Percentiles rank a stretch among this genome's conserved stretches.
Conservation (phyloP, 2,113 vertebrate species). For the Oceanodroma tethys region DNA sequence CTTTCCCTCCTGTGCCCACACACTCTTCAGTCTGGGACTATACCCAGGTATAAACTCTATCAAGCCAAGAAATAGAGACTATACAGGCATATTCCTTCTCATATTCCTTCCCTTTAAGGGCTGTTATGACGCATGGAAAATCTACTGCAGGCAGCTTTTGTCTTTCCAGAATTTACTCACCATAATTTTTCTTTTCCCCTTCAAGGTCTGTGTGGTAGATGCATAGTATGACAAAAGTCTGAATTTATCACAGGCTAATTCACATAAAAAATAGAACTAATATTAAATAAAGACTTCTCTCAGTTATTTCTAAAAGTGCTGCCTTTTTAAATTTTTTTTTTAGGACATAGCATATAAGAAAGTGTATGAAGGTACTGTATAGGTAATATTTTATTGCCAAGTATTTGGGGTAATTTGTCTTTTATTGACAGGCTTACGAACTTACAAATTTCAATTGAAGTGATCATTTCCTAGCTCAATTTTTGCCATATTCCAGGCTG, state of each 20-base stretch:
- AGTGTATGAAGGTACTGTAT: neutral
- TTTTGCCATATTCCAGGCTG: neutral
- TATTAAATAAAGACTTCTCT: neutral
- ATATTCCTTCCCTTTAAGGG: neutral
- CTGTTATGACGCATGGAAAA: neutral
- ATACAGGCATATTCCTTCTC: neutral
- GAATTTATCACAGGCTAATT: neutral
- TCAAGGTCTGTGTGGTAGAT: neutral
- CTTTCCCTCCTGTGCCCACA: neutral
- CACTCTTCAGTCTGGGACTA: neutral
- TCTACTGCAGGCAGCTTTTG: neutral
- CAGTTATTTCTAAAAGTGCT: neutral
- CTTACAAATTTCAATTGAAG: neutral
- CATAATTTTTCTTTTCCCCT: neutral
- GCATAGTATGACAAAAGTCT: neutral
- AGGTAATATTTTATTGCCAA: neutral
- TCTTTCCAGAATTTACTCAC: neutral
- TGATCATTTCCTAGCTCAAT: neutral
- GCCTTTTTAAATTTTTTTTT: neutral
- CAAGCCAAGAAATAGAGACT: neutral
- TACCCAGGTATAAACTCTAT: neutral
- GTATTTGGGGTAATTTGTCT: neutral
- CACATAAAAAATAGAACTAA: neutral
- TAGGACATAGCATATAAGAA: neutral
- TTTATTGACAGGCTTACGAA: neutral